phyloP scores from a whole-genome alignment of 2,797 vertebrate species.

The Anguilla pacifica region DNA sequence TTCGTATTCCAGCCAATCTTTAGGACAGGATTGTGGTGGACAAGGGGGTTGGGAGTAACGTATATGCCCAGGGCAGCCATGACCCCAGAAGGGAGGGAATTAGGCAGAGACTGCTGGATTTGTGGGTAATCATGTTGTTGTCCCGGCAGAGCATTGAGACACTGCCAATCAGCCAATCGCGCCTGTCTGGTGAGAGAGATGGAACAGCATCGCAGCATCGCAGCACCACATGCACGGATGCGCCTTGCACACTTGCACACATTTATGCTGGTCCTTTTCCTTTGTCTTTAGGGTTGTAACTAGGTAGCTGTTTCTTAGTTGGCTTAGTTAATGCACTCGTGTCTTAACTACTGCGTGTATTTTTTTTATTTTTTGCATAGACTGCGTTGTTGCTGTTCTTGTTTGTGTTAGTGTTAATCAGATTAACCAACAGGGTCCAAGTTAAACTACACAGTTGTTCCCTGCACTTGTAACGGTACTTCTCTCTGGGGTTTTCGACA shows the following conservation, averaged over 20 bases:
- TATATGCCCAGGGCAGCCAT: constrained; percentile 27
- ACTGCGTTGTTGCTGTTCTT: too few relatives aligned
- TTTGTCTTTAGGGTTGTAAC: neutral
- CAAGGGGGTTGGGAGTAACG: constrained; percentile 31
- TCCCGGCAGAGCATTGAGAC: constrained; percentile 25
- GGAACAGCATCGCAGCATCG: neutral
- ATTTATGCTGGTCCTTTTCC: neutral
- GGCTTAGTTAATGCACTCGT: too few relatives aligned
- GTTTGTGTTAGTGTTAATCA: too few relatives aligned
- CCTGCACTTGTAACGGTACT: too few relatives aligned
- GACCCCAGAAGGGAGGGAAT: constrained; percentile 29
- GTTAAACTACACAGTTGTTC: too few relatives aligned
- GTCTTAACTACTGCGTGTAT: too few relatives aligned
- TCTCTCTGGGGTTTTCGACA: too few relatives aligned
- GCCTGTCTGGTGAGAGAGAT: neutral
- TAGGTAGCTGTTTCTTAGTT: too few relatives aligned
- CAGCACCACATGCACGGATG: neutral
- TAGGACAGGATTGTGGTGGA: neutral
- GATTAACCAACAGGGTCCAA: too few relatives aligned
- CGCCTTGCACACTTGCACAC: neutral
- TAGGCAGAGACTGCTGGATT: constrained; percentile 26
- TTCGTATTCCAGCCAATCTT: neutral
- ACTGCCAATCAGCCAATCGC: constrained; percentile 18
- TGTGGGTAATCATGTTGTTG: constrained; percentile 1
- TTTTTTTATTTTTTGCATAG: too few relatives aligned